Conservation (phyloP, 2,797 vertebrate species). For the Masticophis lateralis region DNA sequence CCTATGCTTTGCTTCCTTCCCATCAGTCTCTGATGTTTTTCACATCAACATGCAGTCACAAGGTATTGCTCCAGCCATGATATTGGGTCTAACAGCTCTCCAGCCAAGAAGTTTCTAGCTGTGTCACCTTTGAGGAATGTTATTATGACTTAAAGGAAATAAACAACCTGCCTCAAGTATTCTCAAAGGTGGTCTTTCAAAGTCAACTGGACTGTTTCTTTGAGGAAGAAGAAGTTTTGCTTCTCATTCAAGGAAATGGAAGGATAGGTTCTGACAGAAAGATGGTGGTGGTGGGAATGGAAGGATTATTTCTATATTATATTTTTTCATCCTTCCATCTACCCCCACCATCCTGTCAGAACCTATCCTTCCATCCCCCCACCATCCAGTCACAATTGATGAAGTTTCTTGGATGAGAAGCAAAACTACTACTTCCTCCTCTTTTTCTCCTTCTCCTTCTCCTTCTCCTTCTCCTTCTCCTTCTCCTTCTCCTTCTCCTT, state of each 20-base stretch:
- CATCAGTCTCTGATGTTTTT: not conserved
- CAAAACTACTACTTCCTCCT: not conserved
- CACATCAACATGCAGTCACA: not conserved
- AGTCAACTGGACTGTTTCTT: not conserved
- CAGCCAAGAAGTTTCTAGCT: not conserved
- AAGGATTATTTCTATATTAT: not conserved
- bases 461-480: too few species aligned
- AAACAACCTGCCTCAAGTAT: too few species aligned
- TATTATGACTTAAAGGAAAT: not conserved
- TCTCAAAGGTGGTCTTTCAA: not conserved
- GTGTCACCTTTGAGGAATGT: not conserved
- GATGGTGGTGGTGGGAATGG: not conserved
- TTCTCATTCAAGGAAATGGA: not conserved
- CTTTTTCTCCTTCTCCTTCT: too few species aligned
- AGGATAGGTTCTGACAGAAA: not conserved
- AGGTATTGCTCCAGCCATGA: not conserved
- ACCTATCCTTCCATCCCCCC: not conserved
- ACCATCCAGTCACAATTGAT: not conserved
- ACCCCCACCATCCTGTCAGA: not conserved
- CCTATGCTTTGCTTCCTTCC: not conserved
- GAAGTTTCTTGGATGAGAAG: not conserved
- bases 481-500: too few species aligned
- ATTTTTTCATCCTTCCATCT: not conserved
- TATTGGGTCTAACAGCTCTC: not conserved
- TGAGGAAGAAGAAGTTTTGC: not conserved